Percentiles rank a stretch among this genome's conserved stretches.
These are phyloP conservation scores for Eurytoma californica DNA, from an alignment of 2,888 invertebrate genomes.

Conservation along the genomic window DNA sequence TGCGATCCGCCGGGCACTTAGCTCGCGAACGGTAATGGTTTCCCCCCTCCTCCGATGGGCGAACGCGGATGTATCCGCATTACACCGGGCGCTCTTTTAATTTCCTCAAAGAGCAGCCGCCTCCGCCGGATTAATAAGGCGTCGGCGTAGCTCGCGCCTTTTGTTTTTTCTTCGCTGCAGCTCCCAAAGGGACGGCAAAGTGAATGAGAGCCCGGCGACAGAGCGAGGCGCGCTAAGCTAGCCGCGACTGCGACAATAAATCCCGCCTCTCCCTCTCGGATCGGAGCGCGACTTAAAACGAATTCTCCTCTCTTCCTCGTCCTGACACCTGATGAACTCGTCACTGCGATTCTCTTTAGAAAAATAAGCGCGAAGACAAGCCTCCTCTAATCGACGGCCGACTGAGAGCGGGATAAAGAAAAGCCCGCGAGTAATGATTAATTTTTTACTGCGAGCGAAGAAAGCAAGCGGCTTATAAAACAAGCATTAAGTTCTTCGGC, in stretches of 20 bases:
- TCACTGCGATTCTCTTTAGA: not conserved
- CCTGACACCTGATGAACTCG: not conserved
- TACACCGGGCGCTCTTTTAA: conserved; percentile 74
- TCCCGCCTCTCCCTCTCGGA: conserved; percentile 2
- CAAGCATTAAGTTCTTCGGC: too few relatives aligned
- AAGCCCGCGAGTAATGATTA: conserved; percentile 51
- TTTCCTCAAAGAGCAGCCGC: conserved; percentile 71
- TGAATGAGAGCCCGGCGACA: conserved; percentile 62
- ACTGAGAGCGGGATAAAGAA: conserved; percentile 56
- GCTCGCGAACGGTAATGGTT: conserved; percentile 66
- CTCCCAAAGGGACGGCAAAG: conserved; percentile 59
- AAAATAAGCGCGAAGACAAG: not conserved
- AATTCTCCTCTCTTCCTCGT: conserved; percentile 4
- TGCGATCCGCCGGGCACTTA: conserved; percentile 71
- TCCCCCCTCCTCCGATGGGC: conserved; percentile 45
- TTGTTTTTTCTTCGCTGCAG: not conserved
- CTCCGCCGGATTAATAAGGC: conserved; percentile 73
- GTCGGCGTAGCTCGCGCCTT: conserved; percentile 62
- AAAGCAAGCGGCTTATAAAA: conserved; percentile 10
- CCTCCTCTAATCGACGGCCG: conserved; percentile 70
- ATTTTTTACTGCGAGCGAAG: conserved; percentile 32
- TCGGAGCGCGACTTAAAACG: conserved; percentile 7
- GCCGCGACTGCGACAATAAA: conserved; percentile 34
- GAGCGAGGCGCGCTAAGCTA: conserved; percentile 15
- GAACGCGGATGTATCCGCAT: conserved; percentile 74